Evolutionary conservation across 2,113 vertebrate species (phyloP), one percentile per base, ranked within the genome.

Genomic region (Phaethon lepturus): DNA sequence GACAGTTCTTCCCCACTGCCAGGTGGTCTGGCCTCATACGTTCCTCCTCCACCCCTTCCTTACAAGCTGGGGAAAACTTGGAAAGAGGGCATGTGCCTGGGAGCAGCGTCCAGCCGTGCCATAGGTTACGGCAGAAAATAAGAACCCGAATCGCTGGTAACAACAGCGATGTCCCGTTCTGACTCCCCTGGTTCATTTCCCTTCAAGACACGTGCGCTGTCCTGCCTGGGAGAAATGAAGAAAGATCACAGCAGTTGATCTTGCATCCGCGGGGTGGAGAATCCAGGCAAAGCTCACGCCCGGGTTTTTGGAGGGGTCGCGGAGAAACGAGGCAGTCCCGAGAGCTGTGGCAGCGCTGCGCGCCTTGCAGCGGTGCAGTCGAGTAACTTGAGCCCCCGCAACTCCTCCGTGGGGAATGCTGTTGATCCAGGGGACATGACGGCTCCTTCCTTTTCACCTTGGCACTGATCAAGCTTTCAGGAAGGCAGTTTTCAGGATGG

Each of bases 321-420:
- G 1, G 31, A 0, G 0, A 64, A 81, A 10, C 0, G 0, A 62
- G n/a, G 19, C 0, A 0, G 35, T 68, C 14, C 26, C 3, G 4
- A 66, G 11, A 17, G 12, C 62, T 62, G 45, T 16, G 23, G 42
- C 53, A 67, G 44, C 31, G 17, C n/a, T 12, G 15, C 26, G n/a
- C 14, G 35, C n/a, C 15, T 67, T 64, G 18, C 3, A 17, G 50
- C 9, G 1, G 17, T 40, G 45, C 2, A 3, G 10, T 10, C 55
- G 29, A 42, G 33, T 22, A 55, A 18, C 53, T 83, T 79, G 11
- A 20, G 1, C 4, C 4, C 20, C 20, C 64, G 40, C 7, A 81
- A 19, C 7, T 78, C 1, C 5, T 53, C 26, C 44, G 58, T 52
- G 25, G 52, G 66, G 77, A 95, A 60, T 31, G 28, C 19, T 69